Evolutionary conservation across 2,797 vertebrate genomes (phyloP).

Genomic region (Zalophus californianus): DNA sequence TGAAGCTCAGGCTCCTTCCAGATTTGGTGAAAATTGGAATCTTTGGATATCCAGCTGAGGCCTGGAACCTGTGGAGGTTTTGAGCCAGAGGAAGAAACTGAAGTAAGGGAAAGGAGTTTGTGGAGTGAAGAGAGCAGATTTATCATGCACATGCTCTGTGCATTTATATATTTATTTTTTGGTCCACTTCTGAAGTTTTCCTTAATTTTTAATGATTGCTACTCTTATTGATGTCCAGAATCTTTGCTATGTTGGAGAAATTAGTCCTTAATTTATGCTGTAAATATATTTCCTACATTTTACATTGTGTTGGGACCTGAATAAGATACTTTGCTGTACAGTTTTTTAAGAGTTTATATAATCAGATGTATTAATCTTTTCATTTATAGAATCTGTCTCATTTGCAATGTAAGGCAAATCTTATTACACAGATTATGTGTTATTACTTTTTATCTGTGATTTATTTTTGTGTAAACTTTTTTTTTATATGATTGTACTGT

Average conservation of each 20-base stretch:
- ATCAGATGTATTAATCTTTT: background rate
- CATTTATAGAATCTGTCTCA: background rate
- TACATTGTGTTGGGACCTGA: background rate
- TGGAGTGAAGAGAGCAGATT: background rate
- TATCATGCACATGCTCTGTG: background rate
- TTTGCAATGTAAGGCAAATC: background rate
- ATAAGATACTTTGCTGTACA: background rate
- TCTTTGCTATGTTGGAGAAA: background rate
- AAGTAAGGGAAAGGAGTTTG: background rate
- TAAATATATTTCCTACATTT: background rate
- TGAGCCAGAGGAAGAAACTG: background rate
- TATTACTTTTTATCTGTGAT: background rate
- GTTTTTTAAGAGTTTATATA: background rate
- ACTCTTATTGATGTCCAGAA: background rate
- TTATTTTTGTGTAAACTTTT: background rate
- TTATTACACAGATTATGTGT: background rate
- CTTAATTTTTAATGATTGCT: background rate
- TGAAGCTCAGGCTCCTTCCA: background rate
- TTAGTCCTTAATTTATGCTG: background rate
- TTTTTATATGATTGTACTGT: background rate
- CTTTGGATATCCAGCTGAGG: background rate
- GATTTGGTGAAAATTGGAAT: background rate
- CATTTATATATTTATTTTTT: background rate
- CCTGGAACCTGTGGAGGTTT: background rate
- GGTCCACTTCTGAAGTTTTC: background rate